Percentiles rank a stretch among this genome's conserved stretches.
These are phyloP conservation scores for Onthophagus taurus DNA, from an alignment of 1,140 invertebrate genomes.

Conservation along the genomic window DNA sequence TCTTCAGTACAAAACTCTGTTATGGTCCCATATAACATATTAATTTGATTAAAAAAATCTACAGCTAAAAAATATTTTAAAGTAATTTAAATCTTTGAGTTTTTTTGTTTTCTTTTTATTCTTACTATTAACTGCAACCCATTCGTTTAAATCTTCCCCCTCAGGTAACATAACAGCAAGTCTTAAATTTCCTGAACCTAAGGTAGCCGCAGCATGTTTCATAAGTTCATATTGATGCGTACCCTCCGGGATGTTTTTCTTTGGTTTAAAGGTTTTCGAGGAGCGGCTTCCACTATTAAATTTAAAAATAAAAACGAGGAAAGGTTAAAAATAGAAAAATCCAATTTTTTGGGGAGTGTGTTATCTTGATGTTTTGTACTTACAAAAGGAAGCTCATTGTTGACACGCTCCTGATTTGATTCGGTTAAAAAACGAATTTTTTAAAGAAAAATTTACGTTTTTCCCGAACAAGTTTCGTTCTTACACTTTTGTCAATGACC, in stretches of 20 bases:
- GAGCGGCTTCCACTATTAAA: slow-evolving; percentile 63
- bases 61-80: too few species aligned
- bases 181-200: slow-evolving; percentile 94
- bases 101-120: slow-evolving; percentile 19
- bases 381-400: slow-evolving; percentile 41
- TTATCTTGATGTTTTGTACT: slow-evolving; percentile 24
- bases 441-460: neutral
- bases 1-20: slow-evolving; percentile 99
- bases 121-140: slow-evolving; percentile 98
- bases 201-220: slow-evolving; percentile 97
- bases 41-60: slow-evolving; percentile 99
- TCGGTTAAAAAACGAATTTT: neutral
- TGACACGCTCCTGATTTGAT: slow-evolving; percentile 5
- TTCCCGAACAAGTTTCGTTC: slow-evolving; percentile 8
- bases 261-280: slow-evolving; percentile 96
- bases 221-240: slow-evolving; percentile 98
- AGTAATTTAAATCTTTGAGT: neutral
- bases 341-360: neutral
- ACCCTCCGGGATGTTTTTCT: slow-evolving; percentile 98
- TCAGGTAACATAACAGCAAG: slow-evolving; percentile 95
- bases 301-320: slow-evolving; percentile 3
- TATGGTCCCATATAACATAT: slow-evolving; percentile 99
- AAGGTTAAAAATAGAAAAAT: slow-evolving; percentile 21
- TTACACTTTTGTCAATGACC: slow-evolving; percentile 24
- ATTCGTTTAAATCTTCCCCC: slow-evolving; percentile 99